Base-by-base conservation (phyloP, 2,888 invertebrate genomes). In the Nezara viridula region DNA sequence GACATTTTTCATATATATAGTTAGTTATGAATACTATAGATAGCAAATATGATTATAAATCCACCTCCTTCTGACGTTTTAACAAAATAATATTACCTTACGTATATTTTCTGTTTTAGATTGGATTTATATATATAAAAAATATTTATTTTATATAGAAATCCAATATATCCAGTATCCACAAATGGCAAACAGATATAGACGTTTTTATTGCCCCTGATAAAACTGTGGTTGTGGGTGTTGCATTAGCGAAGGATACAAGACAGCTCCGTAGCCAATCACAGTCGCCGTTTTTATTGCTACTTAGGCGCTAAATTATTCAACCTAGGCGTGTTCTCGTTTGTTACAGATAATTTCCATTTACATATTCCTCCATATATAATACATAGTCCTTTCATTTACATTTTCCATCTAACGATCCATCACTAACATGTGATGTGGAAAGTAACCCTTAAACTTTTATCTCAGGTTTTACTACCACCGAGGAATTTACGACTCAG, bases 341-440 rank as follows among this genome's bases (percentile, higher is more conserved):
- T 73, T 73, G 66, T 73, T 73, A 73, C 66, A 37, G 66, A 73
- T 73, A 73, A 73, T 73, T 73, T 73, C 66, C 32, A 73, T 73
- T 73, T 73, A 73, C 66, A 73, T 73, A 73, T 73, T 73, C 66
- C 66, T 73, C 19, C 19, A 6, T 73, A 73, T 73, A 73, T 73
- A 73, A 37, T 19, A 32, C 66, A 73, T 73, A 32, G 66, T 24
- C 66, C 66, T 73, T 19, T 73, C 66, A 73, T 73, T 73, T 73
- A 73, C 66, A 73, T 73, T 37, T 37, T 73, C 37, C 66, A 37
- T 32, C 66, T 73, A 73, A 73, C 37, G 66, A 73, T 73, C 66
- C 66, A 73, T 73, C 66, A 73, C 66, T 37, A 73, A 73, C 32
- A 37, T 73, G 66, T 6, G 66, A 37, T 37, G 66, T 73, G 37